Evolutionary conservation across 2,888 invertebrate species (phyloP).

Genomic region (Drosophila anomelani): DNA sequence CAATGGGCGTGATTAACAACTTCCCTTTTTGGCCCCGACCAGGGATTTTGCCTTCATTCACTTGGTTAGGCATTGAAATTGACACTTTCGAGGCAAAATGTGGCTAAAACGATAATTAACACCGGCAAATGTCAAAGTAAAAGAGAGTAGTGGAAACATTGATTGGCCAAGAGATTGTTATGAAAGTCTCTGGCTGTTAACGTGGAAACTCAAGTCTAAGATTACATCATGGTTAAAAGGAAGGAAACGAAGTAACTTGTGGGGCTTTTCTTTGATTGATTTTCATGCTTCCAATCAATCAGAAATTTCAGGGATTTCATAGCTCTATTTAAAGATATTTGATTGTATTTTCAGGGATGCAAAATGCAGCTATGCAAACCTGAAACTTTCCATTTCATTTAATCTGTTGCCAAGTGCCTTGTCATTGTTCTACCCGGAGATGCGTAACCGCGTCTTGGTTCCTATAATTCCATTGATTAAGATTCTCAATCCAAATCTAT

Average conservation of each 20-base stretch:
- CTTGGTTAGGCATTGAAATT: constrained; percentile 59
- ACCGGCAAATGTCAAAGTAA: constrained; percentile 4
- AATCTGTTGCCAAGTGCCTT: constrained; percentile 20
- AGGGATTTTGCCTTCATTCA: constrained; percentile 47
- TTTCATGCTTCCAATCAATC: background rate
- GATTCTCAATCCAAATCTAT: constrained; percentile 5
- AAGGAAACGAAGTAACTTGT: constrained; percentile 15
- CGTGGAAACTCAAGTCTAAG: constrained; percentile 18
- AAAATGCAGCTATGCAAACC: background rate
- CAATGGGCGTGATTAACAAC: constrained; percentile 72
- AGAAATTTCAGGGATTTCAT: background rate
- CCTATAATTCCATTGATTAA: constrained; percentile 20
- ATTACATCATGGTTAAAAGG: constrained; percentile 21
- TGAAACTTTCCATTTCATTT: background rate
- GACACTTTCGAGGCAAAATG: constrained; percentile 54
- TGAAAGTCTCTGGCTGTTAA: constrained; percentile 11
- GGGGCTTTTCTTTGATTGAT: constrained; percentile 26
- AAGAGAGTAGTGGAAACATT: constrained; percentile 30
- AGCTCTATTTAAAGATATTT: no score
- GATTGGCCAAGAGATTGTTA: constrained; percentile 32
- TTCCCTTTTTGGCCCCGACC: constrained; percentile 55
- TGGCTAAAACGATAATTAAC: constrained; percentile 45
- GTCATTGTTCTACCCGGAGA: constrained; percentile 13
- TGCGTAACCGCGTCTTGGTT: constrained; percentile 3
- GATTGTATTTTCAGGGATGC: background rate